phyloP scores from a whole-genome alignment of 2,888 invertebrate genomes.

The Andrena bicolor region DNA sequence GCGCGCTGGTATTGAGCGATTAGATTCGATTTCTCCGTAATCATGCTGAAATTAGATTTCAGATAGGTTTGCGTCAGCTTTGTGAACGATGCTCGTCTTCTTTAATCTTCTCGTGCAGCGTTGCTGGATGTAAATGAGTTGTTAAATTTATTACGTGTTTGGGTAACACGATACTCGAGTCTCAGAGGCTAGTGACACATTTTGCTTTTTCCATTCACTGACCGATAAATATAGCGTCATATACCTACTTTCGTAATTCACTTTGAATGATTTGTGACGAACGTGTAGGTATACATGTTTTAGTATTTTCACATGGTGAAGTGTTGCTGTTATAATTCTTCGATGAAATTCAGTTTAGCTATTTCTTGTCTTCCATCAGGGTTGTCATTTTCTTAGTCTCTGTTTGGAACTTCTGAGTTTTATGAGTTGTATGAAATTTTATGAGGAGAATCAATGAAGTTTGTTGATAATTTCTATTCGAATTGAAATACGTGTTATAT shows the following conservation, averaged over 20 bases:
- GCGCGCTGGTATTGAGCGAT: background rate
- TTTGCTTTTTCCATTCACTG: background rate
- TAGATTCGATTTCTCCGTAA: conserved; percentile 13
- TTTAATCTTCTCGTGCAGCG: conserved; percentile 2
- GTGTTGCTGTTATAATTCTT: background rate
- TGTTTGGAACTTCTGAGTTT: too few relatives aligned
- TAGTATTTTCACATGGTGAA: background rate
- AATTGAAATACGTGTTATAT: too few relatives aligned
- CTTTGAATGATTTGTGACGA: background rate
- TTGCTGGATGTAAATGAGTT: background rate
- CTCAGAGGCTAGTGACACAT: background rate
- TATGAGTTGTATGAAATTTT: too few relatives aligned
- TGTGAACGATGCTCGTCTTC: background rate
- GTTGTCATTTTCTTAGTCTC: too few relatives aligned
- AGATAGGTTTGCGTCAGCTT: background rate
- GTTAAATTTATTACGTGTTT: conserved; percentile 25
- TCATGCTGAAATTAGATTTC: background rate
- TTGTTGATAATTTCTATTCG: too few relatives aligned
- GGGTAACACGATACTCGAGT: conserved; percentile 1
- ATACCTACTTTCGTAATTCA: background rate
- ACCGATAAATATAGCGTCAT: background rate
- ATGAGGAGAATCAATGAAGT: too few relatives aligned
- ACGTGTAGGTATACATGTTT: background rate
- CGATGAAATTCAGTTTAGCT: background rate
- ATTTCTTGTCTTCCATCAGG: too few relatives aligned